phyloP scores from a whole-genome alignment of 37 sponge, comb jelly and placozoan species.

The Dysidea cf. avara region DNA sequence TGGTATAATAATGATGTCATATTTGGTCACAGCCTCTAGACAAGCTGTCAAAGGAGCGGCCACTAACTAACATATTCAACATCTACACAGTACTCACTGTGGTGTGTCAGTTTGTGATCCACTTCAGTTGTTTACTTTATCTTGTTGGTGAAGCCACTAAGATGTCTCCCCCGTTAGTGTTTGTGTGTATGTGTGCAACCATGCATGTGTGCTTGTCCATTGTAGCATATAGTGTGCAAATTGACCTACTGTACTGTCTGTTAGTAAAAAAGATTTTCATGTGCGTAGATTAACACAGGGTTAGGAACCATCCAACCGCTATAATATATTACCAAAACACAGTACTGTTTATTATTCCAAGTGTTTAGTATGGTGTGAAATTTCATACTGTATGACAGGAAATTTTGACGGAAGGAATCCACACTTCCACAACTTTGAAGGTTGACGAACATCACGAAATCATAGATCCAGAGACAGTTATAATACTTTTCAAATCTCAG shows the following conservation, averaged over 20 bases:
- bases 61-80: conserved; percentile 96
- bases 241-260: neutral
- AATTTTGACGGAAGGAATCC: no score
- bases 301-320: no score
- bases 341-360: no score
- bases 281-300: neutral
- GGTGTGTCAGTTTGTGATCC: conserved; percentile 79
- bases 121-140: conserved; percentile 77
- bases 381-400: no score
- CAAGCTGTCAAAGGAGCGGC: conserved; percentile 82
- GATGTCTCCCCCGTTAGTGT: conserved; percentile 11
- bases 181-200: no score
- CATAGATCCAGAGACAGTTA: no score
- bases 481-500: no score
- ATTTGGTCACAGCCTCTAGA: conserved; percentile 84
- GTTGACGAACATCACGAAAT: no score
- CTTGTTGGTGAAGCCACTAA: conserved; percentile 68
- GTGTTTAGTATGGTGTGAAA: no score
- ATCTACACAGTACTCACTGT: conserved; percentile 92
- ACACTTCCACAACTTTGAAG: no score
- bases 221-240: neutral
- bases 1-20: no score
- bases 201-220: neutral
- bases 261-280: neutral
- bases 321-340: no score